phyloP scores from a whole-genome alignment of 2,888 invertebrate species.

The Eupithecia inturbata region DNA sequence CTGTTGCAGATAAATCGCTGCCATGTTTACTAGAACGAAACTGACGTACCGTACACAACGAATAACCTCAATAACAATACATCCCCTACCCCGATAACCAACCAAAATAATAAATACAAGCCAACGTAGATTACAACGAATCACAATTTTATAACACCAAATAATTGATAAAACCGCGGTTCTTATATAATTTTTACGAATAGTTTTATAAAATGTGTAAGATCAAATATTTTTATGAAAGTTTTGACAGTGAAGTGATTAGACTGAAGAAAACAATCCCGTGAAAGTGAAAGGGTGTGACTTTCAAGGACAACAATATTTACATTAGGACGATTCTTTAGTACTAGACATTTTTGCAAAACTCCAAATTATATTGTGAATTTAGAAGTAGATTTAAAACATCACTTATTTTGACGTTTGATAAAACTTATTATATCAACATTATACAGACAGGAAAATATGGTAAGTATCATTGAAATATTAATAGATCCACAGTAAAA shows the following conservation, averaged over 20 bases:
- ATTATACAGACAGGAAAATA: conserved; percentile 25
- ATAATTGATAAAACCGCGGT: conserved; percentile 40
- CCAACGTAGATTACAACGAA: conserved; percentile 73
- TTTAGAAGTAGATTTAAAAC: conserved; percentile 7
- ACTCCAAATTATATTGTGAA: conserved; percentile 35
- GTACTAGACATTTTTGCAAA: conserved; percentile 30
- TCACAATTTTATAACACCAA: conserved; percentile 46
- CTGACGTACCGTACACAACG: conserved; percentile 80
- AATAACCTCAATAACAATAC: conserved; percentile 77
- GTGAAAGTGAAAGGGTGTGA: conserved; percentile 40
- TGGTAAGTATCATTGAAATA: conserved; percentile 34
- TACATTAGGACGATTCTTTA: conserved; percentile 36
- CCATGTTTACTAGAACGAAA: conserved; percentile 81
- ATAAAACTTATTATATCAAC: neutral
- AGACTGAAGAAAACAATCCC: conserved; percentile 21
- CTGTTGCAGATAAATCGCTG: conserved; percentile 75
- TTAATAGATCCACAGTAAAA: neutral
- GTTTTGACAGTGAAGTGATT: conserved; percentile 42
- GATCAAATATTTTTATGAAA: conserved; percentile 36
- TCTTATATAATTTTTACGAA: conserved; percentile 42
- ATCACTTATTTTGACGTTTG: neutral
- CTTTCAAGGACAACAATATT: conserved; percentile 45
- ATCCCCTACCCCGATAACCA: conserved; percentile 59
- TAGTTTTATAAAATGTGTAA: conserved; percentile 31
- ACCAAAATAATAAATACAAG: conserved; percentile 47